A percentile compares a stretch with the other conserved stretches of the same genome.
Conservation (phyloP, 2,888 invertebrate species). For the Acleris holmiana region DNA sequence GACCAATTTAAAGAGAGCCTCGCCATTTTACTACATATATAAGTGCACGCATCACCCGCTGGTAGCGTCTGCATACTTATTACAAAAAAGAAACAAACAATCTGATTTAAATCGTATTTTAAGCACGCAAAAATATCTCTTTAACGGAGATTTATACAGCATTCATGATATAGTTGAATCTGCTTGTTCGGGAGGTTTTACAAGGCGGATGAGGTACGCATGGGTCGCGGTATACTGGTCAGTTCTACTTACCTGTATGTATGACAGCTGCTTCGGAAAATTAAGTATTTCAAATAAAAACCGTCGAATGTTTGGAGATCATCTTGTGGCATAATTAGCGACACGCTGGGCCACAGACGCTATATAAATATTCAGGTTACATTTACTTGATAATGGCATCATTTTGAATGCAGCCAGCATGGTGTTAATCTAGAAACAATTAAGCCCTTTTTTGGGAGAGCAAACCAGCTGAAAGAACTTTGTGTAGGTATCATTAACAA, state of each 20-base stretch:
- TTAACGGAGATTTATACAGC: conserved; percentile 2
- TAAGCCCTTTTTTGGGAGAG: conserved; percentile 13
- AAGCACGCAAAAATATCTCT: conserved; percentile 4
- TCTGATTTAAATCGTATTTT: background rate
- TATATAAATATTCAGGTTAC: conserved; percentile 1
- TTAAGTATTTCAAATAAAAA: conserved; percentile 57
- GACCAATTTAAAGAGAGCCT: conserved; percentile 22
- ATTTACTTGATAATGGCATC: conserved; percentile 11
- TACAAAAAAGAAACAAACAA: conserved; percentile 12
- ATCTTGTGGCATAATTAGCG: conserved; percentile 76
- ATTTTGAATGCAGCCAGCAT: conserved; percentile 25
- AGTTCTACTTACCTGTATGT: conserved; percentile 6
- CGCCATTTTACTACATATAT: conserved; percentile 18
- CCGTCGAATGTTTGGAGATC: conserved; percentile 52
- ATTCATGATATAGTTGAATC: conserved; percentile 16
- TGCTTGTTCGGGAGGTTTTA: conserved; percentile 19
- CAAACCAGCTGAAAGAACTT: background rate
- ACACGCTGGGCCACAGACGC: conserved; percentile 61
- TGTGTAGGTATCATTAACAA: background rate
- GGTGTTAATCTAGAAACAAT: conserved; percentile 30
- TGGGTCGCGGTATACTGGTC: conserved; percentile 36
- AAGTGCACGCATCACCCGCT: conserved; percentile 15
- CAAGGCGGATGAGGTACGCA: conserved; percentile 3
- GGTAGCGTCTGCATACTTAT: conserved; percentile 20
- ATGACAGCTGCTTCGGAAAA: conserved; percentile 26